A percentile compares a stretch with the other conserved stretches of the same genome.
These are phyloP conservation scores for Xanthorhoe designata DNA, from an alignment of 2,888 invertebrate species.

Conservation along the genomic window DNA sequence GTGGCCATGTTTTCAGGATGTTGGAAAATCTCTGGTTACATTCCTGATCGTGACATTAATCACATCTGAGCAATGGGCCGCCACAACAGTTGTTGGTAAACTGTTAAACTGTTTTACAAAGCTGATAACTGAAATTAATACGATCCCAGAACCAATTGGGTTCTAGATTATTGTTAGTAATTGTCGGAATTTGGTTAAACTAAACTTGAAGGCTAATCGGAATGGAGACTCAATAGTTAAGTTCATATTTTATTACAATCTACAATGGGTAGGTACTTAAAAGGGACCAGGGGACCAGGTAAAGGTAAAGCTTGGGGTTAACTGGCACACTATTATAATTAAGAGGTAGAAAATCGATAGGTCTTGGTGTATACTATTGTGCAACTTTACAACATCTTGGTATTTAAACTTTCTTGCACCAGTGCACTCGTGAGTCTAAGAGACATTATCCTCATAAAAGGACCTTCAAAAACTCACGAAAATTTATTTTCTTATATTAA, in stretches of 20 bases:
- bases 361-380: too few species aligned
- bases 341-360: too few species aligned
- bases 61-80: constrained; percentile 6
- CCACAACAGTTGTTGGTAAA: constrained; percentile 13
- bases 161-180: constrained; percentile 6
- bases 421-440: too few species aligned
- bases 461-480: too few species aligned
- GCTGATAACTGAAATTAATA: constrained; percentile 18
- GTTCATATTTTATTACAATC: neutral
- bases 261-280: neutral
- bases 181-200: neutral
- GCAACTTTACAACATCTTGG: too few species aligned
- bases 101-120: constrained; percentile 9
- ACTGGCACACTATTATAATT: too few species aligned
- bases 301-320: neutral
- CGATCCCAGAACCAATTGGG: constrained; percentile 2
- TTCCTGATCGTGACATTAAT: constrained; percentile 7
- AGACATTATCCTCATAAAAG: too few species aligned
- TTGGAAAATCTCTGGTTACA: neutral
- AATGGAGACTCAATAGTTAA: neutral
- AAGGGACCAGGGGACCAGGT: neutral
- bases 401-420: too few species aligned
- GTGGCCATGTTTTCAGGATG: neutral
- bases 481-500: too few species aligned
- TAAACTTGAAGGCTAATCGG: neutral